These are phyloP conservation scores for Tetheella fluctuosa DNA, from an alignment of 2,888 invertebrate genomes.

Conservation along the genomic window DNA sequence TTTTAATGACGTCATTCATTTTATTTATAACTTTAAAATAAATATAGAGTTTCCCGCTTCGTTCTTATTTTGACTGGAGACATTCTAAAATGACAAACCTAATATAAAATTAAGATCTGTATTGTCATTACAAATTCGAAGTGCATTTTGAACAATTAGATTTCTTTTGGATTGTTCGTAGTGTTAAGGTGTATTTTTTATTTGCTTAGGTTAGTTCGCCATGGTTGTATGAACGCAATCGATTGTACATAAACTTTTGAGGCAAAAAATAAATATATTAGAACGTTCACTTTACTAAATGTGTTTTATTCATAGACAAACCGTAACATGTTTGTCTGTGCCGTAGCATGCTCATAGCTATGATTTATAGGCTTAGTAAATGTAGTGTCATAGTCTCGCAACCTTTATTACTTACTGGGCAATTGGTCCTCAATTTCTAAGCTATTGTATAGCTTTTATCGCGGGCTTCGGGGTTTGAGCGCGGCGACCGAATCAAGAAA, in stretches of 20 bases:
- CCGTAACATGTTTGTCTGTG: too few species aligned
- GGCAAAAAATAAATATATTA: slow-evolving; percentile 46
- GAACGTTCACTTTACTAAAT: slow-evolving; percentile 38
- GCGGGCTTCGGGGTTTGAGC: too few species aligned
- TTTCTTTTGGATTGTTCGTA: slow-evolving; percentile 26
- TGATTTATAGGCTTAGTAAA: too few species aligned
- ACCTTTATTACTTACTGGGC: too few species aligned
- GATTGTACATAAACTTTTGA: slow-evolving; percentile 41
- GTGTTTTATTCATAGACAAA: slow-evolving; percentile 43
- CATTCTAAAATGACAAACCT: slow-evolving; percentile 13
- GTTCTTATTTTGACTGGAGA: slow-evolving; percentile 12
- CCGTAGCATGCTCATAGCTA: too few species aligned
- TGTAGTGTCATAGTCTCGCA: too few species aligned
- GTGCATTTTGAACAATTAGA: slow-evolving; percentile 34
- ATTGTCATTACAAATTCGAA: slow-evolving; percentile 37
- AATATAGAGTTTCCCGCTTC: too few species aligned
- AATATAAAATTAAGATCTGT: slow-evolving; percentile 16
- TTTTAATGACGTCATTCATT: too few species aligned
- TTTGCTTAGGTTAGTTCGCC: slow-evolving; percentile 32
- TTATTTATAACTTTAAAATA: too few species aligned
- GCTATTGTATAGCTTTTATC: too few species aligned
- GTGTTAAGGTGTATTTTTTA: slow-evolving; percentile 36
- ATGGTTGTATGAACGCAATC: slow-evolving; percentile 30
- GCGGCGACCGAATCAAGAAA: too few species aligned
- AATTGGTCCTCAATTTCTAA: too few species aligned